Evolutionary conservation across 2,113 vertebrate genomes (phyloP).

Genomic region (Capreolus pygargus): DNA sequence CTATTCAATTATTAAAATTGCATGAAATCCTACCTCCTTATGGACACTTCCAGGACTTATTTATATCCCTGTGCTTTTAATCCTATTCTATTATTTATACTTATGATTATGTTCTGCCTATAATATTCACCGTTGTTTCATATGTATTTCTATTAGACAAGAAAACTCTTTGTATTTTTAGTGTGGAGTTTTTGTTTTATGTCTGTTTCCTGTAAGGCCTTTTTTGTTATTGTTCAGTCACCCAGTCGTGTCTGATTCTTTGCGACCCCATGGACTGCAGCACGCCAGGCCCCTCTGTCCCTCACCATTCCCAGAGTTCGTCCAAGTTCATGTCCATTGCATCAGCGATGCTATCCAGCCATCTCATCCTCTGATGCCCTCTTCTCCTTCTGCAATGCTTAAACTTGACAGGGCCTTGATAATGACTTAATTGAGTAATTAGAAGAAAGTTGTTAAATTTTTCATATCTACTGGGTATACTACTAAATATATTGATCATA

Average conservation of each 20-base stretch:
- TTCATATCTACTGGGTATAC: not conserved
- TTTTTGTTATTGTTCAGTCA: not conserved
- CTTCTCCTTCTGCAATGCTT: not conserved
- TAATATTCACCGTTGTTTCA: not conserved
- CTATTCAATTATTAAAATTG: not conserved
- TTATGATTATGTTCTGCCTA: not conserved
- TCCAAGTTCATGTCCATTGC: not conserved
- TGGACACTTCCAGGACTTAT: not conserved
- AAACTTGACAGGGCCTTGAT: not conserved
- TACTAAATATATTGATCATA: not conserved
- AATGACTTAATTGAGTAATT: not conserved
- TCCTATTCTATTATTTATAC: not conserved
- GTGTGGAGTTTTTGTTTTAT: not conserved
- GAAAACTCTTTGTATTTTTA: not conserved
- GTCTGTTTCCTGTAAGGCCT: not conserved
- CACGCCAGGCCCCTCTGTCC: not conserved
- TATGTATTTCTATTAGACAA: not conserved
- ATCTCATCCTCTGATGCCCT: not conserved
- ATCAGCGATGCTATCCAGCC: not conserved
- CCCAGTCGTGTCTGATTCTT: not conserved
- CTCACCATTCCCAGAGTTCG: not conserved
- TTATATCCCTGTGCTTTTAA: not conserved
- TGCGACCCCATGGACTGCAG: not conserved
- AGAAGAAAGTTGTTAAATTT: not conserved
- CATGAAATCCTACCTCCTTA: not conserved